Conservation (phyloP, 2,888 invertebrate genomes). For the Eristalis tenax region DNA sequence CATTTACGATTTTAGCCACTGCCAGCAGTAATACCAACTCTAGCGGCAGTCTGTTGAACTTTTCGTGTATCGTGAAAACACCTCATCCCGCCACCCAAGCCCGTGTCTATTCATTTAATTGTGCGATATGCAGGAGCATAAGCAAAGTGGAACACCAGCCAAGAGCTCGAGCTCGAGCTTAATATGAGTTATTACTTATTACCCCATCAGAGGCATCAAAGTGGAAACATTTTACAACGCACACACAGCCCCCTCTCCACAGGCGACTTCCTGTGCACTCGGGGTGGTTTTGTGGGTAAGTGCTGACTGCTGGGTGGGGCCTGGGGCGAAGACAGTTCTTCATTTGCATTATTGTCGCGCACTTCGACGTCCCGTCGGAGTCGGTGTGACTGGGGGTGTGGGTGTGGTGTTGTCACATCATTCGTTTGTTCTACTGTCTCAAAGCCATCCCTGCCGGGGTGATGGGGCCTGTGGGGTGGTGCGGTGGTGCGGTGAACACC, state of each 20-base stretch:
- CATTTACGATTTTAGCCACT: constrained; percentile 62
- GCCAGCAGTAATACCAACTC: not conserved
- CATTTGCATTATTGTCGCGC: constrained; percentile 44
- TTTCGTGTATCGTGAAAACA: constrained; percentile 28
- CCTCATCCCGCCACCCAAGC: constrained; percentile 4
- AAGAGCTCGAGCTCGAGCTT: not conserved
- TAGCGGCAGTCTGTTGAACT: constrained; percentile 38
- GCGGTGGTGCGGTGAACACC: not conserved
- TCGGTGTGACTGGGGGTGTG: not conserved
- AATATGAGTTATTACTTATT: constrained; percentile 68
- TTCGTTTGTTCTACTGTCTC: constrained; percentile 9
- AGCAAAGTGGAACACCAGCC: constrained; percentile 18
- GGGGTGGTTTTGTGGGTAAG: not conserved
- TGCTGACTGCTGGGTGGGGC: not conserved
- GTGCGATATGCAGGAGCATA: constrained; percentile 26
- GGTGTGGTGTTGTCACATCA: constrained; percentile 13
- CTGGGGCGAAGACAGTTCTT: not conserved
- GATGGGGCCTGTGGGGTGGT: not conserved
- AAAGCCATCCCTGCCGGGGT: not conserved
- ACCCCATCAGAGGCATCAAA: constrained; percentile 71
- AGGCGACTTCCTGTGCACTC: not conserved
- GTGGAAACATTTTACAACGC: constrained; percentile 68
- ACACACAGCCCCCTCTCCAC: not conserved
- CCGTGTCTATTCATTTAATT: constrained; percentile 39
- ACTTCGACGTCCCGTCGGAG: constrained; percentile 1